These are phyloP conservation scores for Theonella swinhoei DNA, from an alignment of 37 sponge, comb jelly and placozoan genomes.

Conservation along the genomic window DNA sequence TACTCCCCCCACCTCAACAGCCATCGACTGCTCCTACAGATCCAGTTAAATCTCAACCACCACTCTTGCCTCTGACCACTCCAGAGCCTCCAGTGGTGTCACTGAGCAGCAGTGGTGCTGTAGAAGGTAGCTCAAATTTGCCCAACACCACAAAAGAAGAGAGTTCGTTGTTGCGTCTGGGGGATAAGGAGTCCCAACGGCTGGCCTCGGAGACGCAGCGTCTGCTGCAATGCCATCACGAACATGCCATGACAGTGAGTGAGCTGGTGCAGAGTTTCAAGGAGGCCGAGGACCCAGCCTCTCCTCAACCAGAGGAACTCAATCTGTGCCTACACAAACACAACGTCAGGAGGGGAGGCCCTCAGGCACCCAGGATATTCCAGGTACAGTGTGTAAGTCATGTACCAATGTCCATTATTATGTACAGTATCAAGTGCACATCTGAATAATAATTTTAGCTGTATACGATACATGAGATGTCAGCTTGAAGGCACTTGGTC, in stretches of 20 bases:
- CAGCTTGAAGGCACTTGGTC: too few relatives aligned
- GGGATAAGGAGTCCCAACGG: constrained; percentile 26
- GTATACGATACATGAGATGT: too few relatives aligned
- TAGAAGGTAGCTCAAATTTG: too few relatives aligned
- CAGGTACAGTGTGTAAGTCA: constrained; percentile 32
- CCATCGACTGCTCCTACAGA: too few relatives aligned
- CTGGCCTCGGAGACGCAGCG: constrained; percentile 60
- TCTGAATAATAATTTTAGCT: too few relatives aligned
- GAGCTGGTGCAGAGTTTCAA: constrained; percentile 46
- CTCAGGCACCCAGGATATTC: constrained; percentile 12
- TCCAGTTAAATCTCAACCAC: too few relatives aligned
- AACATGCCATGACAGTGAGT: constrained; percentile 59
- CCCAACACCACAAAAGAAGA: neutral
- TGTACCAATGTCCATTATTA: too few relatives aligned
- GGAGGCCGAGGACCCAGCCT: constrained; percentile 38
- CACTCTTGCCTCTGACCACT: too few relatives aligned
- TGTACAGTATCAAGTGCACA: too few relatives aligned
- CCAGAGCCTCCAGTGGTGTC: too few relatives aligned
- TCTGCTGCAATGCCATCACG: constrained; percentile 45
- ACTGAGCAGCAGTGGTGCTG: too few relatives aligned
- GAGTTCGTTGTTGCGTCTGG: neutral
- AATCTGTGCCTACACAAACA: constrained; percentile 18
- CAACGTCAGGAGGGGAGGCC: constrained; percentile 8
- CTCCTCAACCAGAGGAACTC: constrained; percentile 23
- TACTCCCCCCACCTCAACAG: too few relatives aligned